Evolutionary conservation across 2,113 vertebrate genomes (phyloP).

Genomic region (Psilopogon haemacephalus): DNA sequence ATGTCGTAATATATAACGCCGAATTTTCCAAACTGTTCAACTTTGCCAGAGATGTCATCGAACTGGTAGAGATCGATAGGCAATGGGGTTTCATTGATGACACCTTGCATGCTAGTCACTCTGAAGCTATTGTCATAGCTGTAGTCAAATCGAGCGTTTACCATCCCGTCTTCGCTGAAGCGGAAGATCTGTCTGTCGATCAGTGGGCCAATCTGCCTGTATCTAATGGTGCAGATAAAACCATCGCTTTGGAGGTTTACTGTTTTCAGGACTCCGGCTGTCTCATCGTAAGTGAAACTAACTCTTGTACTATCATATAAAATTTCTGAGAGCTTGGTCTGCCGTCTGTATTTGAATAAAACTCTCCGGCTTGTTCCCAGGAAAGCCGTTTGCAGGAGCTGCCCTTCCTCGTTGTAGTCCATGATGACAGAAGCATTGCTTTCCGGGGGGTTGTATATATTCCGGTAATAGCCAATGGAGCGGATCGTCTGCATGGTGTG

Average conservation of each 20-base stretch:
- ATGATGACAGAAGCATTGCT: conserved; percentile 95
- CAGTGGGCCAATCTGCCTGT: conserved; percentile 92
- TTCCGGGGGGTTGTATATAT: conserved; percentile 96
- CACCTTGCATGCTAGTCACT: conserved; percentile 96
- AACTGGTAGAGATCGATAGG: conserved; percentile 98
- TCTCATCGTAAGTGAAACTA: conserved; percentile 97
- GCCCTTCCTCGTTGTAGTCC: conserved; percentile 96
- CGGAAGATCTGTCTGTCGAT: conserved; percentile 98
- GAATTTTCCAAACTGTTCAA: conserved; percentile 98
- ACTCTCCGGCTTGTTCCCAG: conserved; percentile 92
- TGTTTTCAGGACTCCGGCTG: conserved; percentile 93
- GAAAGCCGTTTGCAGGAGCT: conserved; percentile 89
- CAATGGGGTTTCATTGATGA: conserved; percentile 96
- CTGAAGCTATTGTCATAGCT: conserved; percentile 97
- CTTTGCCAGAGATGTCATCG: conserved; percentile 97
- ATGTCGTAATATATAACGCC: conserved; percentile 99
- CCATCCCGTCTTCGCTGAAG: conserved; percentile 97
- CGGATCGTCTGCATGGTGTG: conserved; percentile 98
- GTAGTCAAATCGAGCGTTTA: conserved; percentile 97
- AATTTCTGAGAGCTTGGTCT: conserved; percentile 93
- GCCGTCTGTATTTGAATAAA: conserved; percentile 91
- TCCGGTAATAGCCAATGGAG: conserved; percentile 96
- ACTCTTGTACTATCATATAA: conserved; percentile 95
- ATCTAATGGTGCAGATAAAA: conserved; percentile 97
- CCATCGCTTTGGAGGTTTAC: conserved; percentile 97